These are phyloP conservation scores for Heterodera filipjevi DNA, from an alignment of 2,888 invertebrate species.

Conservation along the genomic window DNA sequence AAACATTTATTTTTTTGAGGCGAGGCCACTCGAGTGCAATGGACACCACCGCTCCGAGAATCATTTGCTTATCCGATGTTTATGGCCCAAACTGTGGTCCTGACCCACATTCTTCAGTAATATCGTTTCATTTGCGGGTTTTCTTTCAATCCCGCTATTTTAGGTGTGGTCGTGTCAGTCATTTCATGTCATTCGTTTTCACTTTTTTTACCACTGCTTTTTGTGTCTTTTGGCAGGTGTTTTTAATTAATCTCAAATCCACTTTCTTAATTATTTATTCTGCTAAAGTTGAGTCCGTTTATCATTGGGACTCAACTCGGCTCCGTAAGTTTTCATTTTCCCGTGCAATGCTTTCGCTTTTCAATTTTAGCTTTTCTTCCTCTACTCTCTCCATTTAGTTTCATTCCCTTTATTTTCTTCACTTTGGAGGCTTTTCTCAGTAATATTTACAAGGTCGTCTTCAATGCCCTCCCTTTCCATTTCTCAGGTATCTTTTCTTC, in stretches of 20 bases:
- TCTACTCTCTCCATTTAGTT: slow-evolving; percentile 66
- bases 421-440: slow-evolving; percentile 68
- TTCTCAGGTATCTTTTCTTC: slow-evolving; percentile 65
- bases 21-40: slow-evolving; percentile 81
- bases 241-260: background rate
- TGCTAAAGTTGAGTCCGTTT: slow-evolving; percentile 83
- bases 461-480: background rate
- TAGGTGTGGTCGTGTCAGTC: slow-evolving; percentile 25
- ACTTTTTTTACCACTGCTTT: slow-evolving; percentile 65
- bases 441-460: slow-evolving; percentile 58
- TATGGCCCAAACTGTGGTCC: slow-evolving; percentile 76
- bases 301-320: slow-evolving; percentile 79
- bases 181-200: slow-evolving; percentile 48
- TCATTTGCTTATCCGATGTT: slow-evolving; percentile 83
- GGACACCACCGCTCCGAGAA: slow-evolving; percentile 83
- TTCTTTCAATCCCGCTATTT: slow-evolving; percentile 15
- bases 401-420: slow-evolving; percentile 65
- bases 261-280: background rate
- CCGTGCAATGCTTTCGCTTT: background rate
- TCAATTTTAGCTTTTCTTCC: slow-evolving; percentile 17
- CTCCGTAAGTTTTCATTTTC: slow-evolving; percentile 69
- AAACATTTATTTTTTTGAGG: slow-evolving; percentile 49
- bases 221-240: slow-evolving; percentile 70
- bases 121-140: background rate
- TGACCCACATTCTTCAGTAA: slow-evolving; percentile 70